A percentile compares a stretch with the other conserved stretches of the same genome.
These are phyloP conservation scores for Rousettus leschenaultii DNA, from an alignment of 2,113 vertebrate genomes.

Conservation along the genomic window DNA sequence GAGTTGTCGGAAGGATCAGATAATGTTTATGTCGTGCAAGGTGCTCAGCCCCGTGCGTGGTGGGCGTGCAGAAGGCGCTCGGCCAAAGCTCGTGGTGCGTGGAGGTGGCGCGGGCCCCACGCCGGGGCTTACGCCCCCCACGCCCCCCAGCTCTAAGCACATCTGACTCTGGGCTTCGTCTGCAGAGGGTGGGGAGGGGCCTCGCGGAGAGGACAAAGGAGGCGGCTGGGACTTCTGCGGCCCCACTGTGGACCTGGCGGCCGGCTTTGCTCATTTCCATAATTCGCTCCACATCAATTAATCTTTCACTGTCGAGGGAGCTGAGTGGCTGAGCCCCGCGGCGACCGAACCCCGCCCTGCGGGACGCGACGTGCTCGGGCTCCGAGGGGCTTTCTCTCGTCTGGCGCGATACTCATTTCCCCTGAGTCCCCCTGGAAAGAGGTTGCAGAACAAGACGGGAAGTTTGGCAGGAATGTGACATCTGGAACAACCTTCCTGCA, in stretches of 20 bases:
- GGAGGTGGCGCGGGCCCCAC: accelerated
- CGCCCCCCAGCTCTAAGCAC: background rate
- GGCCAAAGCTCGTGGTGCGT: accelerated
- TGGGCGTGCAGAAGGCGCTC: accelerated
- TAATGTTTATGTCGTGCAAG: accelerated
- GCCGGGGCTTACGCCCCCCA: accelerated
- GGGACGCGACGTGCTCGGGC: background rate
- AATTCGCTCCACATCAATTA: background rate
- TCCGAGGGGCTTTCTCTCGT: background rate
- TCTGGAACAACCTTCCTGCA: accelerated
- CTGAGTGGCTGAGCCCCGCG: background rate
- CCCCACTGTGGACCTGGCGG: accelerated
- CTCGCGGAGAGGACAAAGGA: background rate
- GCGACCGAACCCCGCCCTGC: background rate
- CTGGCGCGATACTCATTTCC: conserved; percentile 56
- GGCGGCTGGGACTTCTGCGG: background rate
- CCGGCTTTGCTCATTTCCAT: accelerated
- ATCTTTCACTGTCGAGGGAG: background rate
- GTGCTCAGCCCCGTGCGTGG: background rate
- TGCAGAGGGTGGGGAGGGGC: background rate
- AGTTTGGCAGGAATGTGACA: background rate
- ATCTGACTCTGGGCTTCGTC: background rate
- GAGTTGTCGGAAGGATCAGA: too few relatives aligned
- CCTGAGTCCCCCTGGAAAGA: background rate
- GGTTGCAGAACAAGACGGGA: background rate